A percentile compares a stretch with the other conserved stretches of the same genome.
These are phyloP conservation scores for Cheiracanthium punctorium DNA, from an alignment of 2,888 invertebrate genomes.

Conservation along the genomic window DNA sequence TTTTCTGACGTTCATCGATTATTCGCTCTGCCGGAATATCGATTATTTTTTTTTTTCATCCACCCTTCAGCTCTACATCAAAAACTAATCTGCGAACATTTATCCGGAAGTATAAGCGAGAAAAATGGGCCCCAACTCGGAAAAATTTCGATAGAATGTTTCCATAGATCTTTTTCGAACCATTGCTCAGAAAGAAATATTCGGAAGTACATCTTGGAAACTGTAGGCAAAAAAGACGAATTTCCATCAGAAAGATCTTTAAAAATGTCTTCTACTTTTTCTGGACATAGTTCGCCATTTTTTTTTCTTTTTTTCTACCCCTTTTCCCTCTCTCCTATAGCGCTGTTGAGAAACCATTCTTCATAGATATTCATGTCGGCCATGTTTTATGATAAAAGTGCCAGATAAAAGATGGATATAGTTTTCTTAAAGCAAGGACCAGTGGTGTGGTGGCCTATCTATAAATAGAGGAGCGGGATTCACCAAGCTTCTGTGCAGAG, in stretches of 20 bases:
- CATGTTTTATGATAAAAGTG: background rate
- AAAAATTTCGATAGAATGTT: slow-evolving; percentile 50
- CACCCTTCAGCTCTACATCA: slow-evolving; percentile 66
- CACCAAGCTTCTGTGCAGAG: too few species aligned
- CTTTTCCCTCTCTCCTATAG: background rate
- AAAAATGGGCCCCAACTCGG: slow-evolving; percentile 59
- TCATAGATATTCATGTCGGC: background rate
- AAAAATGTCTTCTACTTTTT: background rate
- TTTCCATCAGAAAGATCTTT: slow-evolving; percentile 23
- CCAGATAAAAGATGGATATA: background rate
- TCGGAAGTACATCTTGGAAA: slow-evolving; percentile 29
- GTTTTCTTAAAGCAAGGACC: too few species aligned
- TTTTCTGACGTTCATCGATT: slow-evolving; percentile 66
- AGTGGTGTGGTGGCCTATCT: too few species aligned
- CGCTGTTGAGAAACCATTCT: background rate
- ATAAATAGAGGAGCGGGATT: too few species aligned
- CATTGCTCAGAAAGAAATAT: slow-evolving; percentile 38
- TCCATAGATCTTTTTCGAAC: slow-evolving; percentile 61
- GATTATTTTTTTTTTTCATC: slow-evolving; percentile 60
- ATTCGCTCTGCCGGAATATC: slow-evolving; percentile 65
- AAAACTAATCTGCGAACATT: slow-evolving; percentile 70
- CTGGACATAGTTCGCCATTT: background rate
- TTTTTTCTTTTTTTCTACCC: background rate
- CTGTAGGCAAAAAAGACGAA: slow-evolving; percentile 12
- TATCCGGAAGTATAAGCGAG: slow-evolving; percentile 67